Evolutionary conservation across 1,140 invertebrate genomes (phyloP).

Genomic region (Argopecten irradians): DNA sequence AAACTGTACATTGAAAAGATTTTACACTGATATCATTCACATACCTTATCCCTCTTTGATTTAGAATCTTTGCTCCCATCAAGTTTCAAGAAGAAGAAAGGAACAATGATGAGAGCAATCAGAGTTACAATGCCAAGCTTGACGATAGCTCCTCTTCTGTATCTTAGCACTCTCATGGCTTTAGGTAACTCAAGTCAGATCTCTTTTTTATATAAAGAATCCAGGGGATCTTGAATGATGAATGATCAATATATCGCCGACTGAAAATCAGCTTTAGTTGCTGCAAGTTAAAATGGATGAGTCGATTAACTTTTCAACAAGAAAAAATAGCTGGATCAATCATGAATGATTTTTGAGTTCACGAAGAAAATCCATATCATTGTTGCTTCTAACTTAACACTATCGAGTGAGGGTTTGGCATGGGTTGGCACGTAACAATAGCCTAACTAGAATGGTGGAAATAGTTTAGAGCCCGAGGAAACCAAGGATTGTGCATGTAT

Average conservation of each 20-base stretch:
- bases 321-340: not conserved
- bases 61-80: conserved; percentile 36
- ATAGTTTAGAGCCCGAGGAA: not conserved
- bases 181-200: too few relatives aligned
- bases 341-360: not conserved
- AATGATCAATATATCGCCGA: too few relatives aligned
- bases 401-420: not conserved
- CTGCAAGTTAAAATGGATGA: too few relatives aligned
- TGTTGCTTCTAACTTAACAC: not conserved
- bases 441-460: not conserved
- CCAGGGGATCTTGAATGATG: too few relatives aligned
- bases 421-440: not conserved
- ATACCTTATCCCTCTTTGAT: not conserved
- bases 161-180: conserved; percentile 36
- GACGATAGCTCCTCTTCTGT: conserved; percentile 44
- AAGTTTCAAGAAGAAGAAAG: conserved; percentile 48
- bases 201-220: not conserved
- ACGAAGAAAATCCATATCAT: not conserved
- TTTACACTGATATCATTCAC: not conserved
- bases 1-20: not conserved
- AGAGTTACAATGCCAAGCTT: conserved; percentile 53
- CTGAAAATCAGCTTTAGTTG: too few relatives aligned
- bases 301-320: too few relatives aligned
- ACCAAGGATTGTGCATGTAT: not conserved
- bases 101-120: conserved; percentile 44